Evolutionary conservation across 2,113 vertebrate species (phyloP).

Genomic region (Oxygymnocypris stewartii): DNA sequence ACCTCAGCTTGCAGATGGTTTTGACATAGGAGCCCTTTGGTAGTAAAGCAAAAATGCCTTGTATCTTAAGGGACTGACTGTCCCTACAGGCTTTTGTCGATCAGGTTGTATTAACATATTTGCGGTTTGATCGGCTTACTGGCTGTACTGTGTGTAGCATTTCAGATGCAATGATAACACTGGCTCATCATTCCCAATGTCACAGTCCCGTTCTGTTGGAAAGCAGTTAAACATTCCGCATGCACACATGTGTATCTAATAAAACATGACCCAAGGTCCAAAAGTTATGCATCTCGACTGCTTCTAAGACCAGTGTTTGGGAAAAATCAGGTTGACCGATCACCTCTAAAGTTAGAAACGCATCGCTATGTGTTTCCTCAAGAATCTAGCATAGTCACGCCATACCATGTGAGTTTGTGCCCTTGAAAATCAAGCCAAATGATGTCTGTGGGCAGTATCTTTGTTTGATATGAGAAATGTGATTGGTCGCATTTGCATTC

Average conservation of each 20-base stretch:
- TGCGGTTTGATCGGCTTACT: background rate
- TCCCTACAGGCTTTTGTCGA: background rate
- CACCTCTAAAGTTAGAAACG: constrained; percentile 5
- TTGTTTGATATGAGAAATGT: background rate
- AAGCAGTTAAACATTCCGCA: constrained; percentile 24
- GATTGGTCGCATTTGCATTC: constrained; percentile 12
- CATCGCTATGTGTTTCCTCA: constrained; percentile 1
- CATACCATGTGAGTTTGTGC: background rate
- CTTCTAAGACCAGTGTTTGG: constrained; percentile 14
- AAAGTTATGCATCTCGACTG: constrained; percentile 20
- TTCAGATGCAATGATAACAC: constrained; percentile 36
- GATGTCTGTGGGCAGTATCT: constrained; percentile 26
- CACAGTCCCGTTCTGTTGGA: background rate
- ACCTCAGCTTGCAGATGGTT: constrained; percentile 59
- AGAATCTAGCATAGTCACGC: background rate
- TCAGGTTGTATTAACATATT: constrained; percentile 10
- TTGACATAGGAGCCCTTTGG: constrained; percentile 3
- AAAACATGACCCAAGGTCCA: background rate
- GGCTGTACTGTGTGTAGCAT: constrained; percentile 47
- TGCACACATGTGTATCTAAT: constrained; percentile 9
- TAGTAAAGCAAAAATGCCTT: constrained; percentile 21
- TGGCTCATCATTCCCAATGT: constrained; percentile 23
- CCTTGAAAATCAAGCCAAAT: constrained; percentile 25
- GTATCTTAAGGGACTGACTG: constrained; percentile 5
- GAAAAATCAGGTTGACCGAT: constrained; percentile 36